Evolutionary conservation across 2,888 invertebrate species (phyloP).

Genomic region (Chloroclystis v-ata): DNA sequence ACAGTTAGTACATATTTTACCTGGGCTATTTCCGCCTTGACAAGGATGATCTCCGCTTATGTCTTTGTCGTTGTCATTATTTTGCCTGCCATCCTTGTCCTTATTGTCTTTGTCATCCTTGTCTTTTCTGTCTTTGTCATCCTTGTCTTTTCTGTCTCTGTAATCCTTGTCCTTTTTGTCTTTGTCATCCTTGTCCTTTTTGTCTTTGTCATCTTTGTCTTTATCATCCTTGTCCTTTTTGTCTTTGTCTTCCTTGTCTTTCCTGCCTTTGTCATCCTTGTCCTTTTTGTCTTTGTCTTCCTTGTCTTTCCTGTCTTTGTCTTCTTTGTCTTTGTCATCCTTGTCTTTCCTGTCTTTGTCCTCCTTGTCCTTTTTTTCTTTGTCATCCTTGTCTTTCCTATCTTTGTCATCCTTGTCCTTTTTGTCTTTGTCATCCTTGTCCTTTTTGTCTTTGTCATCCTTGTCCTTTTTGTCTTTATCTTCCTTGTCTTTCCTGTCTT

Average conservation of each 20-base stretch:
- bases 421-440: not conserved
- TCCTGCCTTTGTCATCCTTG: too few species aligned
- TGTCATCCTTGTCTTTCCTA: not conserved
- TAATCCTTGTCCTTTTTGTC: not conserved
- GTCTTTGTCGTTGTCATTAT: too few species aligned
- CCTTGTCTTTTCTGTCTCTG: too few species aligned
- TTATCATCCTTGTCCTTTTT: not conserved
- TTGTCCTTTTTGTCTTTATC: not conserved
- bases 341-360: not conserved
- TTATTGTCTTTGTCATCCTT: not conserved
- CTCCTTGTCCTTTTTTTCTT: not conserved
- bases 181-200: not conserved
- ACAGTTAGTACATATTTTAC: not conserved
- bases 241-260: too few species aligned
- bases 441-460: not conserved
- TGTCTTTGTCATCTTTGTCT: not conserved
- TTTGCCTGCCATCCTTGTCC: too few species aligned
- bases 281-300: not conserved
- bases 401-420: not conserved
- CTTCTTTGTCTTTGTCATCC: not conserved
- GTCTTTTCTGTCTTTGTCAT: not conserved
- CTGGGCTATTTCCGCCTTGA: not conserved
- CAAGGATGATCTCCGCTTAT: not conserved
- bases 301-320: not conserved
- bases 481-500: too few species aligned